A percentile compares a stretch with the other conserved stretches of the same genome.
These are phyloP conservation scores for Cyrtonyx montezumae DNA, from an alignment of 2,113 vertebrate genomes.

Conservation along the genomic window DNA sequence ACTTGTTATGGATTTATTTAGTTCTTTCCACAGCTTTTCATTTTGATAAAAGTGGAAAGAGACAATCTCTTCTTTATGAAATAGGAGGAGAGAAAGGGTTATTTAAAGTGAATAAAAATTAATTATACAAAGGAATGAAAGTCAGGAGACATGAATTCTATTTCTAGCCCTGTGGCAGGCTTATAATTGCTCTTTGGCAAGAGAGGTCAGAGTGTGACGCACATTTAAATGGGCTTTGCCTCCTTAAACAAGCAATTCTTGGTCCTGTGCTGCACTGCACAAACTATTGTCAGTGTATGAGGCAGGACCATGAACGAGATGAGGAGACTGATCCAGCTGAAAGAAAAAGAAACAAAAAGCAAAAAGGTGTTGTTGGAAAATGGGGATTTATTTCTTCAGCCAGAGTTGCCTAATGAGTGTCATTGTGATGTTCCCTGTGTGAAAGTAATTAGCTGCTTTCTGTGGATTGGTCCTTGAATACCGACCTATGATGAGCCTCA, in stretches of 20 bases:
- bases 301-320: not conserved
- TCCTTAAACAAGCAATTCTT: not conserved
- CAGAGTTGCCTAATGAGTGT: not conserved
- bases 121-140: constrained; percentile 9
- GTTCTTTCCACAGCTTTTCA: not conserved
- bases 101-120: constrained; percentile 10
- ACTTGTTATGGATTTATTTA: not conserved
- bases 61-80: not conserved
- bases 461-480: not conserved
- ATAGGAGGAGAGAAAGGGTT: not conserved
- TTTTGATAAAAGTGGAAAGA: not conserved
- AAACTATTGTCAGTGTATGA: not conserved
- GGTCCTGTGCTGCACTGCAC: not conserved
- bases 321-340: not conserved
- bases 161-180: constrained; percentile 40
- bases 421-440: not conserved
- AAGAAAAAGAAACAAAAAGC: not conserved
- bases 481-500: not conserved
- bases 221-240: not conserved
- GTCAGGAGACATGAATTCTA: constrained; percentile 10
- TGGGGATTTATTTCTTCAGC: not conserved
- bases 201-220: not conserved
- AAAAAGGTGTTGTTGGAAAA: not conserved
- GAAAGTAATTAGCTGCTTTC: not conserved
- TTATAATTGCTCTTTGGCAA: constrained; percentile 40